phyloP scores from a whole-genome alignment of 2,888 invertebrate genomes.

The Phyllotreta cruciferae region DNA sequence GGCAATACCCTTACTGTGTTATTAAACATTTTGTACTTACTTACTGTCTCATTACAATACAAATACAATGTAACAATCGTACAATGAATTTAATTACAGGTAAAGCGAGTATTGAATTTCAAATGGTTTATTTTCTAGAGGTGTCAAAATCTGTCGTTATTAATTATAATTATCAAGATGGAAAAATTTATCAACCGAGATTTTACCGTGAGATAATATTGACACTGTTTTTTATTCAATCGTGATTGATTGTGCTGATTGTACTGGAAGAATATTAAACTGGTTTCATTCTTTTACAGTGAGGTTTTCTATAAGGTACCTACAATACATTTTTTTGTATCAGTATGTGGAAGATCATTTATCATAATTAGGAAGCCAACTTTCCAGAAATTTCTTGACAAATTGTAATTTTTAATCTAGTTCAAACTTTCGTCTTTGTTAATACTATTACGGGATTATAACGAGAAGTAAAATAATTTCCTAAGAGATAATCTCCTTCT shows the following conservation, averaged over 20 bases:
- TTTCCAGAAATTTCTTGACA: too few species aligned
- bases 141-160: slow-evolving; percentile 13
- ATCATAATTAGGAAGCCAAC: too few species aligned
- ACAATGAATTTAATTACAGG: too few species aligned
- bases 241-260: slow-evolving; percentile 16
- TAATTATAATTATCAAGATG: slow-evolving; percentile 21
- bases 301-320: too few species aligned
- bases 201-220: slow-evolving; percentile 13
- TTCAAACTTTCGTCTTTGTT: background rate
- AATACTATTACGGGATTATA: slow-evolving; percentile 13
- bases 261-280: slow-evolving; percentile 11
- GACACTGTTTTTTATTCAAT: slow-evolving; percentile 19
- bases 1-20: too few species aligned
- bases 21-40: too few species aligned
- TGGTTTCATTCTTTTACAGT: slow-evolving; percentile 4
- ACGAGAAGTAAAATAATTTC: slow-evolving; percentile 5
- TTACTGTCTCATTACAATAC: too few species aligned
- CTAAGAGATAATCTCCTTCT: slow-evolving; percentile 12
- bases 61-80: too few species aligned
- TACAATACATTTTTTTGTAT: too few species aligned
- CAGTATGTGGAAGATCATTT: too few species aligned
- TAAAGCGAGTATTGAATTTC: too few species aligned
- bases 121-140: background rate
- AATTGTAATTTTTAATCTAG: too few species aligned
- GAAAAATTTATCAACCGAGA: slow-evolving; percentile 18